phyloP scores from a whole-genome alignment of 2,797 vertebrate species.

The Micromesistius poutassou region DNA sequence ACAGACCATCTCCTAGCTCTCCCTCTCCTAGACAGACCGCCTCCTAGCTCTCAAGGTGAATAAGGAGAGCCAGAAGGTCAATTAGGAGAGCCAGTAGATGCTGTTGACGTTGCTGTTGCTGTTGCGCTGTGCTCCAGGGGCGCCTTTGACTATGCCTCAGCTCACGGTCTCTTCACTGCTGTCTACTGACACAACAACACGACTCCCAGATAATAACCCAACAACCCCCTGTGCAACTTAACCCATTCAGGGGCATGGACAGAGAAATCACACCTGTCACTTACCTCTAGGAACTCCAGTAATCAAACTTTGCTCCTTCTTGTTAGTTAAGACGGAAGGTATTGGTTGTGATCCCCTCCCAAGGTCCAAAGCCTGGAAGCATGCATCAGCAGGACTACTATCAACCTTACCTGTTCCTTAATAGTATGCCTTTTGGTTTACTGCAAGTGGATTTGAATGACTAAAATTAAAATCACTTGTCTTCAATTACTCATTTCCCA shows the following conservation, averaged over 20 bases:
- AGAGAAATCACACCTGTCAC: neutral
- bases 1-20: neutral
- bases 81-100: neutral
- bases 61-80: too few relatives aligned
- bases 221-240: neutral
- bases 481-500: neutral
- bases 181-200: neutral
- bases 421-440: neutral
- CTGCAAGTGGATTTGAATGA: neutral
- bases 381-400: neutral
- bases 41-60: too few relatives aligned
- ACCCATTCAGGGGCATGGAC: neutral
- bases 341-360: too few relatives aligned
- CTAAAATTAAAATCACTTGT: neutral
- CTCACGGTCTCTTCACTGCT: neutral
- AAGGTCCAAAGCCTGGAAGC: too few relatives aligned
- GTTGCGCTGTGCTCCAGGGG: neutral
- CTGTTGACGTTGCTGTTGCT: too few relatives aligned
- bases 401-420: neutral
- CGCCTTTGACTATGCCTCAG: neutral
- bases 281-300: neutral
- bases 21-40: neutral
- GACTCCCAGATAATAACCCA: neutral
- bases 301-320: neutral
- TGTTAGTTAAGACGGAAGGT: too few relatives aligned